Conservation (phyloP, 2,797 vertebrate species). For the Lepilemur septentrionalis region DNA sequence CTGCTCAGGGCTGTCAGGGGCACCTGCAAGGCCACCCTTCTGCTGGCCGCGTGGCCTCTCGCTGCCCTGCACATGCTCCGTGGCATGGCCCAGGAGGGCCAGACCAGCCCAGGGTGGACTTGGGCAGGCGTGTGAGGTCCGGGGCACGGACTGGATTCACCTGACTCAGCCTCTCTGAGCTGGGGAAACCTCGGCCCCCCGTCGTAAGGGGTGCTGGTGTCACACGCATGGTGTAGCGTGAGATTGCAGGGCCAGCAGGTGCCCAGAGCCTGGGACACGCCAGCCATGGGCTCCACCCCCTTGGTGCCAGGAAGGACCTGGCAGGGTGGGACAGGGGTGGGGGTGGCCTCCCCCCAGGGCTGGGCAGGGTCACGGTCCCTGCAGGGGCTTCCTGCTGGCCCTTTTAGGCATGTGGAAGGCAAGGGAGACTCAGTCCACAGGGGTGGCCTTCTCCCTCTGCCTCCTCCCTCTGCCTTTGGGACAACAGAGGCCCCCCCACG, state of each 20-base stretch:
- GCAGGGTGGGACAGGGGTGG: accelerated
- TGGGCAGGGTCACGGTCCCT: neutral
- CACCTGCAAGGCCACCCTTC: neutral
- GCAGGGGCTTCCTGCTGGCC: neutral
- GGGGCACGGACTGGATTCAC: accelerated
- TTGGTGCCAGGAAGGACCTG: neutral
- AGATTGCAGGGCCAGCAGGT: accelerated
- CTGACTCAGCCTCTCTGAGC: neutral
- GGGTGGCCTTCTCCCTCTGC: no score
- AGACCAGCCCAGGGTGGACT: neutral
- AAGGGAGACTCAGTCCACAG: neutral
- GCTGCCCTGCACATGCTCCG: accelerated
- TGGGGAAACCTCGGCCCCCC: neutral
- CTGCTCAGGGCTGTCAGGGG: accelerated
- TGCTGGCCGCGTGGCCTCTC: accelerated
- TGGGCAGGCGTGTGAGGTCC: neutral
- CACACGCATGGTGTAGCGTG: accelerated
- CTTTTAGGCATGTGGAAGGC: neutral
- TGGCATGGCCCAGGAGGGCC: no score
- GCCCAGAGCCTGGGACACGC: neutral
- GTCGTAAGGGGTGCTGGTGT: no score
- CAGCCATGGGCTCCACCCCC: accelerated
- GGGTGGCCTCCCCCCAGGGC: neutral
- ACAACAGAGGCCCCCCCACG: neutral
- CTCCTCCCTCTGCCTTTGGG: neutral